These are phyloP conservation scores for Pycnonotus jocosus DNA, from an alignment of 2,113 vertebrate genomes.

Conservation along the genomic window DNA sequence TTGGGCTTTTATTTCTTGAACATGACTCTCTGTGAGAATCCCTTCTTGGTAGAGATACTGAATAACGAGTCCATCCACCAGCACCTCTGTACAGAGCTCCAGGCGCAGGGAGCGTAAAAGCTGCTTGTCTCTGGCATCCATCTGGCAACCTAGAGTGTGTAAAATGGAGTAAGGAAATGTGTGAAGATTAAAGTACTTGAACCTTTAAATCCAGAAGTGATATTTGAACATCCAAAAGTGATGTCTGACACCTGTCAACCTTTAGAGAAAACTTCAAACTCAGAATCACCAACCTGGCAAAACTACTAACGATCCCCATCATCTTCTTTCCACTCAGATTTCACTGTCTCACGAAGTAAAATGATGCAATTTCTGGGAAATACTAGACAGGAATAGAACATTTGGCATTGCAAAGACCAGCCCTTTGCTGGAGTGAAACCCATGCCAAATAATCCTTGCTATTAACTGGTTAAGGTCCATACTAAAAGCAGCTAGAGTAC, in stretches of 20 bases:
- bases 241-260: not conserved
- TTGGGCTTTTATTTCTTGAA: slow-evolving; percentile 84
- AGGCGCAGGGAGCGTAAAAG: slow-evolving; percentile 80
- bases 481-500: not conserved
- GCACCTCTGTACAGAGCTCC: slow-evolving; percentile 78
- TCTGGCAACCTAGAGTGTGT: slow-evolving; percentile 17
- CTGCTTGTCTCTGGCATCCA: slow-evolving; percentile 84
- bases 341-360: not conserved
- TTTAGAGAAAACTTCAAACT: not conserved
- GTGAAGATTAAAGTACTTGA: not conserved
- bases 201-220: not conserved
- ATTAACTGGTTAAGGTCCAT: not conserved
- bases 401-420: not conserved
- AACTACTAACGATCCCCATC: not conserved
- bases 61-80: slow-evolving; percentile 83
- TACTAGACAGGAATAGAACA: not conserved
- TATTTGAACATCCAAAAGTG: not conserved
- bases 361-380: not conserved
- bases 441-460: not conserved
- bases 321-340: not conserved
- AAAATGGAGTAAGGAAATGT: not conserved
- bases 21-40: slow-evolving; percentile 77
- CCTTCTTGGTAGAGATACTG: slow-evolving; percentile 90
- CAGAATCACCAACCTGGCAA: not conserved
- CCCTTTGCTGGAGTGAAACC: not conserved